A percentile compares a stretch with the other conserved stretches of the same genome.
Conservation (phyloP, 35 echinoderm and acorn worm genomes). For the Heliocidaris tuberculata region DNA sequence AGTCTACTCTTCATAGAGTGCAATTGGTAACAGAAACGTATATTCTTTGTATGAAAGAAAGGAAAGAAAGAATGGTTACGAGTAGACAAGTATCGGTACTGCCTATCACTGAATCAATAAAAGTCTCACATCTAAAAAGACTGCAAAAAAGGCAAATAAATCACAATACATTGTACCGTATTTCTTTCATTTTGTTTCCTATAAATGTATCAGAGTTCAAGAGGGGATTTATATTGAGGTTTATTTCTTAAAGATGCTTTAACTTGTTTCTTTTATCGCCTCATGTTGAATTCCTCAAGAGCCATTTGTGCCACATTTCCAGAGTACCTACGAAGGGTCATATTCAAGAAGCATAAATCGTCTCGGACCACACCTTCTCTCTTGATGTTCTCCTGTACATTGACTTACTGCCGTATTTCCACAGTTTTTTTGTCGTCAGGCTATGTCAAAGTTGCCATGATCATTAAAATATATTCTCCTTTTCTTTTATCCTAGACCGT, state of each 20-base stretch:
- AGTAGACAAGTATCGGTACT: neutral
- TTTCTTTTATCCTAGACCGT: too few relatives aligned
- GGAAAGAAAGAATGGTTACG: neutral
- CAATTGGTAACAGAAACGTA: neutral
- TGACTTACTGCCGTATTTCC: too few relatives aligned
- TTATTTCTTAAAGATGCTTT: neutral
- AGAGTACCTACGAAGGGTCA: neutral
- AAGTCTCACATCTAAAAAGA: neutral
- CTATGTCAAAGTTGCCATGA: too few relatives aligned
- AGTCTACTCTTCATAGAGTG: neutral
- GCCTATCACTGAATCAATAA: neutral
- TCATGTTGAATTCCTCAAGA: neutral
- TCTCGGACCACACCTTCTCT: neutral
- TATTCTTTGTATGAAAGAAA: neutral
- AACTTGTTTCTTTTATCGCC: neutral
- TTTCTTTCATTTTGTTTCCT: neutral
- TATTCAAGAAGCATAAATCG: neutral
- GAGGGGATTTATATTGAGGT: neutral
- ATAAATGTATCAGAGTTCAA: neutral
- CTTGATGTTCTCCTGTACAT: neutral
- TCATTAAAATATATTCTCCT: too few relatives aligned
- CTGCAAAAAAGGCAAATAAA: neutral
- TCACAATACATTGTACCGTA: neutral
- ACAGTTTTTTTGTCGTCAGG: too few relatives aligned
- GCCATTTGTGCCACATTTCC: neutral